Conservation (phyloP, 2,888 invertebrate species). For the Pimpla rufipes region DNA sequence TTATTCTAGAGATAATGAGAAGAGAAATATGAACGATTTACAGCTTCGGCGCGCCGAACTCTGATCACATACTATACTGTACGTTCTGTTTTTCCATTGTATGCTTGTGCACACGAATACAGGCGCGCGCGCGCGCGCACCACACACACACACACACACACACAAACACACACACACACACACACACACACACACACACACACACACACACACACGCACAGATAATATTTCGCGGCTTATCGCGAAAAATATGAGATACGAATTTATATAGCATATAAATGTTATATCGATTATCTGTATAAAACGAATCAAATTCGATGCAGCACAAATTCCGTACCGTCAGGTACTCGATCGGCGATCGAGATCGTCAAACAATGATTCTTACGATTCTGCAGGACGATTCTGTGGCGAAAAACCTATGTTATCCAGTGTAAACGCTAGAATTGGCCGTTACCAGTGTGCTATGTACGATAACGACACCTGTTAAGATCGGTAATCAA, state of each 20-base stretch:
- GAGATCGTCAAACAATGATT: background rate
- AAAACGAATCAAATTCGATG: conserved; percentile 37
- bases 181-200: background rate
- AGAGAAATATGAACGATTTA: background rate
- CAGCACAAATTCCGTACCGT: conserved; percentile 37
- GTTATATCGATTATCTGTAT: conserved; percentile 33
- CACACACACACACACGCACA: conserved; percentile 4
- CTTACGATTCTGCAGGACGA: background rate
- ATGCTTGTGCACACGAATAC: conserved; percentile 39
- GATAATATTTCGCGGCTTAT: conserved; percentile 12
- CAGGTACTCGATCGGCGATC: conserved; percentile 12
- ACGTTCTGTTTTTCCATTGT: conserved; percentile 27
- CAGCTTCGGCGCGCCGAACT: conserved; percentile 13
- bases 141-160: background rate
- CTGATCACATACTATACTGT: conserved; percentile 48
- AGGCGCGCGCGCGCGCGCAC: conserved; percentile 3
- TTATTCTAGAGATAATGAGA: conserved; percentile 51
- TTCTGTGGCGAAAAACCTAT: conserved; percentile 12
- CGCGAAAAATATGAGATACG: conserved; percentile 43
- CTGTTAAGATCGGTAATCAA: conserved; percentile 24
- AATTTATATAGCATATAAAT: conserved; percentile 37
- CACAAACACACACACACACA: conserved; percentile 20
- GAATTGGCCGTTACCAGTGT: conserved; percentile 56
- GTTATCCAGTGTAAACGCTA: conserved; percentile 50
- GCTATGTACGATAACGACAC: conserved; percentile 38